These are phyloP conservation scores for Nomada ruficornis DNA, from an alignment of 2,888 invertebrate genomes.

Conservation along the genomic window DNA sequence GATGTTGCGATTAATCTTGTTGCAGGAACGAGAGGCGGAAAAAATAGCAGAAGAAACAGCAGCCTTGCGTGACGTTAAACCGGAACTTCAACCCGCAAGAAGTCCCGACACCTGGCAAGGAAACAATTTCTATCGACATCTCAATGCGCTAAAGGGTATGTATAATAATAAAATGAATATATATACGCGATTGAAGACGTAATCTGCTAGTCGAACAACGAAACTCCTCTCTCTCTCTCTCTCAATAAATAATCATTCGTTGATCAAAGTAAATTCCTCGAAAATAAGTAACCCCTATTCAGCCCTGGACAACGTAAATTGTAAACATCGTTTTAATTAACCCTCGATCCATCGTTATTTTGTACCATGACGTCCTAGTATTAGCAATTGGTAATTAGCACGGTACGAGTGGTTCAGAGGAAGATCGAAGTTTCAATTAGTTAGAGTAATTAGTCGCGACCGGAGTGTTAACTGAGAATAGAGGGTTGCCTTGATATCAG, in stretches of 20 bases:
- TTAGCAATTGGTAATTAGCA: constrained; percentile 74
- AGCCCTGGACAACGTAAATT: neutral
- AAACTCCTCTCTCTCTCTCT: neutral
- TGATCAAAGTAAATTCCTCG: neutral
- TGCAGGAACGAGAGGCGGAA: constrained; percentile 81
- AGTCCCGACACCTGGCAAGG: constrained; percentile 81
- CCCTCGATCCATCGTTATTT: constrained; percentile 40
- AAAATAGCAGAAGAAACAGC: constrained; percentile 80
- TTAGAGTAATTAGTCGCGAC: constrained; percentile 81
- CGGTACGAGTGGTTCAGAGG: constrained; percentile 60
- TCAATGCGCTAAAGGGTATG: constrained; percentile 78
- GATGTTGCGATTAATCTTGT: neutral
- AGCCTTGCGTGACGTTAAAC: constrained; percentile 77
- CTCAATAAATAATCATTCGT: neutral
- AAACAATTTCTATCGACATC: constrained; percentile 77
- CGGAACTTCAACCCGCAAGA: constrained; percentile 76
- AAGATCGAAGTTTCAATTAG: constrained; percentile 78
- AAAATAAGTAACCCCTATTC: constrained; percentile 26
- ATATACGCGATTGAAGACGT: too few relatives aligned
- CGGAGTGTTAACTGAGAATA: constrained; percentile 81
- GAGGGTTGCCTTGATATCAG: constrained; percentile 75
- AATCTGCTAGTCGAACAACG: neutral
- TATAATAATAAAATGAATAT: neutral
- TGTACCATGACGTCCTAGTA: constrained; percentile 48
- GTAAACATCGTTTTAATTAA: constrained; percentile 20